These are phyloP conservation scores for Diglossa cyanea DNA, from an alignment of 2,797 vertebrate species.

Conservation along the genomic window DNA sequence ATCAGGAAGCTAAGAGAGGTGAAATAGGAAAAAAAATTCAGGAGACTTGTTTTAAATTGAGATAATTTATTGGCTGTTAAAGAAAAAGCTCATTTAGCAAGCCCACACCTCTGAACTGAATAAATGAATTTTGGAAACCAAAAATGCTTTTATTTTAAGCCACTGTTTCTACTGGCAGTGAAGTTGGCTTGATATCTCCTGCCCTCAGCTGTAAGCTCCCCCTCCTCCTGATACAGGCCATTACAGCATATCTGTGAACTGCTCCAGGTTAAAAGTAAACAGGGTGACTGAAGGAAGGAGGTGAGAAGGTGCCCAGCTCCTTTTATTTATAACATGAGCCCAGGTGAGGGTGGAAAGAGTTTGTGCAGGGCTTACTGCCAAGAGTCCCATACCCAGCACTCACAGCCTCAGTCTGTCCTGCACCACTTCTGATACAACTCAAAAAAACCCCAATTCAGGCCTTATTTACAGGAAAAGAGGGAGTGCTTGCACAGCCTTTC, in stretches of 20 bases:
- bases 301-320: background rate
- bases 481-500: background rate
- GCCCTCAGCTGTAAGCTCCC: background rate
- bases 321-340: background rate
- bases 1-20: background rate
- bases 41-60: background rate
- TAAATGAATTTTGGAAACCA: background rate
- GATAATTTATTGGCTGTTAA: background rate
- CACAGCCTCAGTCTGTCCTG: background rate
- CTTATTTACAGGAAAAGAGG: background rate
- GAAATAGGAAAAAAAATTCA: background rate
- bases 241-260: background rate
- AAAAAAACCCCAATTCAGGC: background rate
- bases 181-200: background rate
- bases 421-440: background rate
- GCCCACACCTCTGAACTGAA: background rate
- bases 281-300: background rate
- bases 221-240: background rate
- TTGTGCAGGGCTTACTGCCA: background rate
- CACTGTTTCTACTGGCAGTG: background rate
- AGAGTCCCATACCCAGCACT: fast-evolving
- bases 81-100: background rate
- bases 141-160: background rate
- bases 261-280: background rate
- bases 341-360: background rate